Evolutionary conservation across 2,797 vertebrate species (phyloP), one percentile per base, ranked within the genome.

Genomic region (Gallinago stenura): DNA sequence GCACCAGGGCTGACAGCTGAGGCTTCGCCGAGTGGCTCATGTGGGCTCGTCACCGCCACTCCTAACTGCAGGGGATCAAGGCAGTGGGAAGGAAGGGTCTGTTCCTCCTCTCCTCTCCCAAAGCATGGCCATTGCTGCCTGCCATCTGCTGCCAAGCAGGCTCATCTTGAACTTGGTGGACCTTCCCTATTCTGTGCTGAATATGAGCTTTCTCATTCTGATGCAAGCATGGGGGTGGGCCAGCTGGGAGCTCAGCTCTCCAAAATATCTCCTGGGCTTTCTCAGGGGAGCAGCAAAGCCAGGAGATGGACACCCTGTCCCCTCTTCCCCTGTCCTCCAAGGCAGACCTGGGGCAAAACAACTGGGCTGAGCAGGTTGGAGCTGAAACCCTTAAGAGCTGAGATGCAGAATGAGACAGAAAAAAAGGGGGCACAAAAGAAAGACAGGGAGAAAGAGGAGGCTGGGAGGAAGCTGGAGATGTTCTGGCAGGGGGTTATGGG

Each of bases 71-170:
- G 41, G 57, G 61, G 45, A 71, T 86, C 68, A 77, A 8, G 2
- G 1, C 0, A 0, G 13, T 39, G 57, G 24, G 50, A 81, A 81
- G 28, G n/a, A n/a, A 53, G 21, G 18, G 3, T 77, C n/a, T 45
- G 35, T 31, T 82, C 41, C 57, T 82, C 16, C 15, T 78, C 64
- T 58, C 8, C 45, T 53, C 15, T 60, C 57, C 31, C 57, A 53
- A n/a, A 78, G 9, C 1, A 0, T 3, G 37, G 28, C 35, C 37
- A 21, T 0, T 41, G 57, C 61, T 81, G 48, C 53, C 24, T 5
- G 1, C 41, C 13, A 12, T 21, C 41, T 6, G 6, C 69, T 7
- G 2, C 54, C 0, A 0, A 46, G 43, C 37, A 80, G 51, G 45
- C 48, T 75, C 57, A 17, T 19, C 56, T 60, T 73, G 22, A 79